Conservation (phyloP, 2,888 invertebrate species). For the Lacanobia wlatinum region DNA sequence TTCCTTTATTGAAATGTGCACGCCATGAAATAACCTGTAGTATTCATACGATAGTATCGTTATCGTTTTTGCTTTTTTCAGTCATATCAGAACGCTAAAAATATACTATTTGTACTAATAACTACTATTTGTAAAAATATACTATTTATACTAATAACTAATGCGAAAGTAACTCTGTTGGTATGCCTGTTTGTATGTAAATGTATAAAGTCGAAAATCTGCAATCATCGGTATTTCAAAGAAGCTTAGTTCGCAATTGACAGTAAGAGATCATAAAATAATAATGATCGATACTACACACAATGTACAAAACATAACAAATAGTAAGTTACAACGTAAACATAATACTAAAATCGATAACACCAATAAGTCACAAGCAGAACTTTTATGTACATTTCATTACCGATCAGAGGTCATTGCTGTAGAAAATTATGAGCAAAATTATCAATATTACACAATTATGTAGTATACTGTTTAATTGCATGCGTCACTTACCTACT, state of each 20-base stretch:
- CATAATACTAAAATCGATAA: conserved; percentile 41
- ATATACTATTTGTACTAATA: too few species aligned
- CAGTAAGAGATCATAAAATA: not conserved
- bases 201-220: too few species aligned
- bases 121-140: too few species aligned
- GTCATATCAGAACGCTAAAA: too few species aligned
- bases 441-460: conserved; percentile 39
- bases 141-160: too few species aligned
- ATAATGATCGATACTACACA: not conserved
- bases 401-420: conserved; percentile 41
- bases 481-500: not conserved
- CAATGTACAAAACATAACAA: not conserved
- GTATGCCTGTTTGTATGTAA: too few species aligned
- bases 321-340: conserved; percentile 27
- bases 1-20: too few species aligned
- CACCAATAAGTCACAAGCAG: conserved; percentile 24
- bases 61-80: too few species aligned
- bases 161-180: too few species aligned
- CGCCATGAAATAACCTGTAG: too few species aligned
- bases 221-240: not conserved
- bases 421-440: conserved; percentile 33
- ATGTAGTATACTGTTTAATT: conserved; percentile 16
- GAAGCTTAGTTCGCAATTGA: not conserved
- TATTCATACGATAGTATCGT: too few species aligned
- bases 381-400: conserved; percentile 48